Conservation (phyloP, 23 tunicate species). For the Ascidia mentula region DNA sequence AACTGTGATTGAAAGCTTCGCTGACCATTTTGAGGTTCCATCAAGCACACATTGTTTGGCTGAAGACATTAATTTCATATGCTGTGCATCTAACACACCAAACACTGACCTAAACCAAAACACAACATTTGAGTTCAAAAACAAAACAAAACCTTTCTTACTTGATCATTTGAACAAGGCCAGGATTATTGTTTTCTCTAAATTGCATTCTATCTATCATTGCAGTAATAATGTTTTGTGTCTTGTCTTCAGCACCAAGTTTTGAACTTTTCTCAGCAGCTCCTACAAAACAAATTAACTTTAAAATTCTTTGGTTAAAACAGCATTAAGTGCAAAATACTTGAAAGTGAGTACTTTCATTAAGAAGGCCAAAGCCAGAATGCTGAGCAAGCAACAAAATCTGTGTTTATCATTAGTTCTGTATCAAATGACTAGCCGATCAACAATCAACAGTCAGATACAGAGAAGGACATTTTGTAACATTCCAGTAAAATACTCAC, state of each 20-base stretch:
- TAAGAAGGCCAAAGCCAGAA: background rate
- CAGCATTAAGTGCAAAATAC: background rate
- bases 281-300: constrained; percentile 14
- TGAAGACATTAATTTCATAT: constrained; percentile 44
- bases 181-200: constrained; percentile 38
- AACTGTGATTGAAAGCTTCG: constrained; percentile 65
- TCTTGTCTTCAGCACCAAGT: constrained; percentile 59
- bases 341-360: no score
- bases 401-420: background rate
- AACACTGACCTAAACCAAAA: constrained; percentile 39
- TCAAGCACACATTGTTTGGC: constrained; percentile 81
- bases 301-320: no score
- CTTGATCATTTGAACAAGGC: constrained; percentile 37
- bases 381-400: background rate
- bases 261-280: constrained; percentile 90
- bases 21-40: constrained; percentile 92
- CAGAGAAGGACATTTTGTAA: no score
- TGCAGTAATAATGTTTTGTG: constrained; percentile 51
- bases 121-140: background rate
- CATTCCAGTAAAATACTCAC: constrained; percentile 1
- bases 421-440: background rate
- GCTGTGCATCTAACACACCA: constrained; percentile 37
- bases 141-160: background rate
- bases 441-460: no score
- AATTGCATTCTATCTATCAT: constrained; percentile 70